phyloP scores from a whole-genome alignment of 2,888 invertebrate species.

The Augochlorella aurata region DNA sequence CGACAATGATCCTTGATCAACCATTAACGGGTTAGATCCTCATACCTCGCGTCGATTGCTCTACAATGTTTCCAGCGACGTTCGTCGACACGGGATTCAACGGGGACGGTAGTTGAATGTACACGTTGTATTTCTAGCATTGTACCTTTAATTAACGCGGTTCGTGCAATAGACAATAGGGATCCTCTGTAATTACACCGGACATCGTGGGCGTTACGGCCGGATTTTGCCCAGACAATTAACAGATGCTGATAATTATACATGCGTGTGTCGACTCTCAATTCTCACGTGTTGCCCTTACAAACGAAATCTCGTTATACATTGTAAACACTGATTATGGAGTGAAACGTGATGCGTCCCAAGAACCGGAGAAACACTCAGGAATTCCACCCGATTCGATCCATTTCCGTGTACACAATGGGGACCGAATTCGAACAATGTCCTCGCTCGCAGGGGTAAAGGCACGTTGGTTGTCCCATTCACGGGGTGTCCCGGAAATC shows the following conservation, averaged over 20 bases:
- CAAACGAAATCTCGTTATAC: constrained; percentile 9
- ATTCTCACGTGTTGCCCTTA: constrained; percentile 47
- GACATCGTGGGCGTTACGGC: constrained; percentile 17
- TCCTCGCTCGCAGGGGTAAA: neutral
- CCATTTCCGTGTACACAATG: neutral
- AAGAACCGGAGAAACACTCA: neutral
- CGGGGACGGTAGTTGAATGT: neutral
- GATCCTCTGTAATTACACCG: constrained; percentile 8
- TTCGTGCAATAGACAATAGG: constrained; percentile 13
- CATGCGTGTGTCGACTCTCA: constrained; percentile 10
- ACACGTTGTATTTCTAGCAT: constrained; percentile 9
- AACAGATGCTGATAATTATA: constrained; percentile 32
- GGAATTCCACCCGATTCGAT: neutral
- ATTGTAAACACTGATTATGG: neutral
- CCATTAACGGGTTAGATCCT: neutral
- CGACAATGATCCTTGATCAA: no score
- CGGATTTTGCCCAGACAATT: constrained; percentile 10
- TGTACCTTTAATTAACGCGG: neutral
- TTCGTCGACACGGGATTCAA: neutral
- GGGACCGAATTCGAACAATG: neutral
- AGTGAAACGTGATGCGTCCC: constrained; percentile 33
- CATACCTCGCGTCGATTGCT: neutral
- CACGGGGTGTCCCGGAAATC: no score
- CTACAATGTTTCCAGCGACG: neutral
- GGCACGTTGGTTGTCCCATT: neutral